These are phyloP conservation scores for Accipiter cooperii DNA, from an alignment of 2,113 vertebrate species.

Conservation along the genomic window DNA sequence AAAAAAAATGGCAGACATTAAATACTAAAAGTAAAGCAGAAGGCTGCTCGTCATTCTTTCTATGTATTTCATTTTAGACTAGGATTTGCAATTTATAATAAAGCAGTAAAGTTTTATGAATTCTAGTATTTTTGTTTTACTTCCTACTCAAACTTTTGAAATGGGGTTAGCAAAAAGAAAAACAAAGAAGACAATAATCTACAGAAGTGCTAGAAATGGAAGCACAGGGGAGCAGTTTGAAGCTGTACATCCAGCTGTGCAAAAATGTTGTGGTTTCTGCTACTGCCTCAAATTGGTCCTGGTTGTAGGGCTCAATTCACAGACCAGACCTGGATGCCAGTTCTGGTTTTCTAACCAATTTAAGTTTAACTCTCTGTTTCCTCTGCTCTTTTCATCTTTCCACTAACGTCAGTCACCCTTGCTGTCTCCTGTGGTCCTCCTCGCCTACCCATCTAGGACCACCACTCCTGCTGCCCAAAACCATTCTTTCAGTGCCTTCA, in stretches of 20 bases:
- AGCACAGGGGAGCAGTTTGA: neutral
- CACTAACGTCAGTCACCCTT: neutral
- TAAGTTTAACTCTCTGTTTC: neutral
- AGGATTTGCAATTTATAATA: neutral
- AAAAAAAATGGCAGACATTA: neutral
- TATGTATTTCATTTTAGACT: neutral
- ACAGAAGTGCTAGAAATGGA: neutral
- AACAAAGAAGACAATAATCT: neutral
- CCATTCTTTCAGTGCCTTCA: neutral
- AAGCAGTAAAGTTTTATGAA: slow-evolving; percentile 7
- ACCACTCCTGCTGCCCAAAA: neutral
- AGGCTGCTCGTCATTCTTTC: neutral
- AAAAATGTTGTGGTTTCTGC: neutral
- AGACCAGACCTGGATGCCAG: neutral
- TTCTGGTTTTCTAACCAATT: neutral
- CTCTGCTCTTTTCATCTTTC: neutral
- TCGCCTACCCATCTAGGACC: neutral
- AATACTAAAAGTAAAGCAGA: neutral
- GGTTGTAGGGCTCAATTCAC: neutral
- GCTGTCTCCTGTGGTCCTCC: neutral
- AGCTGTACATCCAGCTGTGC: neutral
- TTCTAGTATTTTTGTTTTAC: neutral
- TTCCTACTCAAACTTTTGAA: neutral
- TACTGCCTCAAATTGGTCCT: neutral
- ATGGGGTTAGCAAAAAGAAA: neutral